These are phyloP conservation scores for Grantiella picta DNA, from an alignment of 2,113 vertebrate species.

Conservation along the genomic window DNA sequence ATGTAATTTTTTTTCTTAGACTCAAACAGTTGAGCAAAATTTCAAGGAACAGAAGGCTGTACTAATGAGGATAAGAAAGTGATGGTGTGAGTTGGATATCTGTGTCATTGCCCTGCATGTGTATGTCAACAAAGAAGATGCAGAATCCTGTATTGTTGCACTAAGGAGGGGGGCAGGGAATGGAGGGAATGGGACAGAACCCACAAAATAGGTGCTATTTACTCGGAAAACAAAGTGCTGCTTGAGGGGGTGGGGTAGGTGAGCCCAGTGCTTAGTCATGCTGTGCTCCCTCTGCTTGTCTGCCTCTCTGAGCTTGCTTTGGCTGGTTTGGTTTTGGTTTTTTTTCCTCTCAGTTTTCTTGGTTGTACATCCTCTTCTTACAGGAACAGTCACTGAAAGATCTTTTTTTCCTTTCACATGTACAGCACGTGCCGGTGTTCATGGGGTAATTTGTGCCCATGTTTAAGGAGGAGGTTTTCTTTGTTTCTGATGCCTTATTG, in stretches of 20 bases:
- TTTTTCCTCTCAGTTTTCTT: not conserved
- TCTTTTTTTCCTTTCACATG: not conserved
- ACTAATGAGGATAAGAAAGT: not conserved
- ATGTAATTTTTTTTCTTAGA: not conserved
- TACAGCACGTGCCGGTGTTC: not conserved
- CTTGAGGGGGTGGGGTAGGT: not conserved
- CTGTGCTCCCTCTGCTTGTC: not conserved
- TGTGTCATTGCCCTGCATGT: not conserved
- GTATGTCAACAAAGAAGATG: not conserved
- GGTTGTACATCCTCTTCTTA: not conserved
- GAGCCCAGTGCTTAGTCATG: conserved; percentile 31
- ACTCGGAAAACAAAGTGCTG: not conserved
- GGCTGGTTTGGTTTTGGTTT: not conserved
- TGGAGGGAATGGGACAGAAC: not conserved
- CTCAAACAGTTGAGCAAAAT: not conserved
- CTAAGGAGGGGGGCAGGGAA: not conserved
- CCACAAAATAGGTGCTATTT: not conserved
- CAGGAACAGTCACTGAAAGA: not conserved
- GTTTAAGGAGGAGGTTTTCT: not conserved
- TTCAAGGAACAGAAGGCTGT: not conserved
- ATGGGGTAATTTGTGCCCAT: not conserved
- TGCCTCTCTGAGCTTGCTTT: not conserved
- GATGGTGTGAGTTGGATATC: not conserved
- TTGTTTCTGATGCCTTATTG: not conserved
- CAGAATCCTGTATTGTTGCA: not conserved